Evolutionary conservation across 2,888 invertebrate genomes (phyloP).

Genomic region (Esperia sulphurella): DNA sequence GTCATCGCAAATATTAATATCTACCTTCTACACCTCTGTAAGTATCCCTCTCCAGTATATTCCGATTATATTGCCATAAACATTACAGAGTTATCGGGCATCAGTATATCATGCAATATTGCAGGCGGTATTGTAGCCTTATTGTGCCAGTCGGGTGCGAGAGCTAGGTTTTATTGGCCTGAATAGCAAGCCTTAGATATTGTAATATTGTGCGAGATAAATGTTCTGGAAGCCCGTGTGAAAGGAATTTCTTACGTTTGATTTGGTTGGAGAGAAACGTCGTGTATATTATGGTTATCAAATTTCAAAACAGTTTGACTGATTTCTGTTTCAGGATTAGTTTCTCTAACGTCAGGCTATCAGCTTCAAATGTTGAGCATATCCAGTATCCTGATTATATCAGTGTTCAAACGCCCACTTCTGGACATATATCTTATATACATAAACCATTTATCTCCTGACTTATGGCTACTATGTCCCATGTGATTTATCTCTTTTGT

Average conservation of each 20-base stretch:
- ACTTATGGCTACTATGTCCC: too few relatives aligned
- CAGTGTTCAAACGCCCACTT: too few relatives aligned
- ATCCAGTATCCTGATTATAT: too few relatives aligned
- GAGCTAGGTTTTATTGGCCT: slow-evolving; percentile 16
- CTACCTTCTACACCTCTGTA: not conserved
- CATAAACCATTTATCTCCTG: too few relatives aligned
- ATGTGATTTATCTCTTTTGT: too few relatives aligned
- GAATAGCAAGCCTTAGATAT: slow-evolving; percentile 7
- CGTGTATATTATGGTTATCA: too few relatives aligned
- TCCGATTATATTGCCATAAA: slow-evolving; percentile 36
- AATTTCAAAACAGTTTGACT: too few relatives aligned
- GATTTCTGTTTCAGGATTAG: too few relatives aligned
- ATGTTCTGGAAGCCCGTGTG: slow-evolving; percentile 4
- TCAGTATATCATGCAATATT: slow-evolving; percentile 33
- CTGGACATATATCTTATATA: too few relatives aligned
- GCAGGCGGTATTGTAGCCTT: slow-evolving; percentile 15
- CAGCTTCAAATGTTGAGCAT: too few relatives aligned
- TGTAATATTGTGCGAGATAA: slow-evolving; percentile 10
- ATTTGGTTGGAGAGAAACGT: too few relatives aligned
- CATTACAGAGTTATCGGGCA: slow-evolving; percentile 28
- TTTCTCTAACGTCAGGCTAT: too few relatives aligned
- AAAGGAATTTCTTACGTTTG: slow-evolving; percentile 1
- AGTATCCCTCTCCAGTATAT: slow-evolving; percentile 15
- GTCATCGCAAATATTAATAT: not conserved
- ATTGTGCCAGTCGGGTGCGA: slow-evolving; percentile 9